Evolutionary conservation across 2,113 vertebrate genomes (phyloP), one percentile per base, ranked within the genome.

Genomic region (Eira barbara): DNA sequence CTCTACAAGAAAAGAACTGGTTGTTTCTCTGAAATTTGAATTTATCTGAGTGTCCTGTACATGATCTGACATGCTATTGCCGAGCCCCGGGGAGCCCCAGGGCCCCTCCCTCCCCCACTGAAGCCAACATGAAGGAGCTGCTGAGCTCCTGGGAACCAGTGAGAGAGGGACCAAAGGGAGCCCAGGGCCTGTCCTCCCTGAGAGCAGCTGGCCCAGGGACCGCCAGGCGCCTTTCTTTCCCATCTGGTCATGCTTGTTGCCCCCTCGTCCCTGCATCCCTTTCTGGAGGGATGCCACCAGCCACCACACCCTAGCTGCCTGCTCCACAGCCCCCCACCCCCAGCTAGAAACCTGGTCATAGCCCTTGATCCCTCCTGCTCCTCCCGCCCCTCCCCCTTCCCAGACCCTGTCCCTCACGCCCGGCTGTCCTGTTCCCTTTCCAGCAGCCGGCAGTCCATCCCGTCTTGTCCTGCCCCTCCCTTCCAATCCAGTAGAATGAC

Each of bases 361-460:
- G 18, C 21, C 52, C 61, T 67, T 52, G 63, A 55, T 17, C 5
- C 47, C 49, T 42, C 61, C 29, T 12, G 3, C 11, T 49, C 61
- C 18, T 45, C 42, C 15, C 23, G 15, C 39, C 4, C 49, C 23
- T 8, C 18, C 2, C 1, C 31, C 23, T 29, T 23, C 1, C 1
- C 25, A 7, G 29, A 47, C 34, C 45, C 88, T 12, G 4, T 15
- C 23, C 18, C 67, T 11, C 14, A 0, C 3, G 7, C 49, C 65
- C 17, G 27, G 23, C 86, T 4, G 6, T 15, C 23, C 14, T 4
- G 7, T 20, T 36, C 69, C 71, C 5, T 73, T 73, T 25, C 4
- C 79, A 31, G 0, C n/a, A 25, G 23, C 84, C 57, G 31, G 18
- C 0, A 14, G 13, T 76, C 36, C 0, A 0, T 36, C 36, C 29